Percentiles rank a stretch among this genome's conserved stretches.
Evolutionary conservation across 1,140 invertebrate genomes (phyloP).

Genomic region (Drosophila seguyi): DNA sequence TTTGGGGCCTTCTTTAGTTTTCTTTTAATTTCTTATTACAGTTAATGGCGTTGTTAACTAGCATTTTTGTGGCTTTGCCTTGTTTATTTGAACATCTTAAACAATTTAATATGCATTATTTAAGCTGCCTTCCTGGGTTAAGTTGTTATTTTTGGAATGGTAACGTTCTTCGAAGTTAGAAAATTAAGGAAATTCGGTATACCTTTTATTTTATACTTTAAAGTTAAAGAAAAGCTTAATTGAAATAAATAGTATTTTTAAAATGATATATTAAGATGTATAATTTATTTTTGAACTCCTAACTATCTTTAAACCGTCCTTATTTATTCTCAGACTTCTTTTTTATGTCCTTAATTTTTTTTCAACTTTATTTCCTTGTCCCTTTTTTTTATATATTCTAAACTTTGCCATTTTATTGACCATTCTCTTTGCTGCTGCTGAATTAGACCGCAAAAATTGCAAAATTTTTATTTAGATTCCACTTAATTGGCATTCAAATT

Average conservation of each 20-base stretch:
- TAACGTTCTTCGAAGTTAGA: neutral
- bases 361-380: neutral
- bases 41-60: conserved; percentile 38
- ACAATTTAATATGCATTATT: conserved; percentile 14
- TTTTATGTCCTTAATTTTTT: neutral
- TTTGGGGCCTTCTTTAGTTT: conserved; percentile 2
- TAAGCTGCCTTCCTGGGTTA: neutral
- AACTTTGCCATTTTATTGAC: neutral
- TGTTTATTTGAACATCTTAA: conserved; percentile 21
- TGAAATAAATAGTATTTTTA: neutral
- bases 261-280: no score
- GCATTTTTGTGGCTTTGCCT: conserved; percentile 26
- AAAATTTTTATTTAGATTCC: conserved; percentile 44
- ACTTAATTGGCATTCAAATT: conserved; percentile 56
- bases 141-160: neutral
- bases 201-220: neutral
- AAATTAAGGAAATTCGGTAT: neutral
- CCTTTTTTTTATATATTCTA: neutral
- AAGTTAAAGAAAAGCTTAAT: neutral
- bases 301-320: no score
- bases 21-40: conserved; percentile 34
- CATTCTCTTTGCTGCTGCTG: neutral
- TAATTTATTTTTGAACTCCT: neutral
- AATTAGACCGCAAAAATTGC: conserved; percentile 28
- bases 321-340: neutral